These are phyloP conservation scores for Plebejus argus DNA, from an alignment of 2,888 invertebrate genomes.

Conservation along the genomic window DNA sequence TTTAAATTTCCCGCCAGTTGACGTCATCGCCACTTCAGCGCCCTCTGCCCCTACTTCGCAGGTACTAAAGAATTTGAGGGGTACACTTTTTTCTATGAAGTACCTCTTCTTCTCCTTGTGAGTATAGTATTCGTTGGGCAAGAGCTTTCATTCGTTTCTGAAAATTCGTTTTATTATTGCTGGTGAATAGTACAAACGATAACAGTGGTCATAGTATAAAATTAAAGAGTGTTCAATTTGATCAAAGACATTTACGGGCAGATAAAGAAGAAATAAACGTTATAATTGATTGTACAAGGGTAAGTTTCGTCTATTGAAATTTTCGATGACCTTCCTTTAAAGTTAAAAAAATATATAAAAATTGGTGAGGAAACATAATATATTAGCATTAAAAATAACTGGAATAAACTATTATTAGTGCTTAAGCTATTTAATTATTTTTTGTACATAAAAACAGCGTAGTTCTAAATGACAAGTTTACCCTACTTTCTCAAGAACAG, in stretches of 20 bases:
- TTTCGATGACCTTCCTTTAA: slow-evolving; percentile 52
- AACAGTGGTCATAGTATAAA: slow-evolving; percentile 53
- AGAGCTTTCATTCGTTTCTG: slow-evolving; percentile 43
- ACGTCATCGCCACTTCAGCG: too few species aligned
- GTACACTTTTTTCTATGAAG: too few species aligned
- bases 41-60: too few species aligned
- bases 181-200: slow-evolving; percentile 55
- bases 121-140: too few species aligned
- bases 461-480: slow-evolving; percentile 41
- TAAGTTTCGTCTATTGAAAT: slow-evolving; percentile 53
- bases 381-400: background rate
- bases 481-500: slow-evolving; percentile 69
- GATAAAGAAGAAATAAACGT: slow-evolving; percentile 33
- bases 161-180: slow-evolving; percentile 50
- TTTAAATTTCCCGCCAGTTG: too few species aligned
- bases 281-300: slow-evolving; percentile 52
- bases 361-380: background rate
- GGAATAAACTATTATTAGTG: background rate
- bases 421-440: background rate
- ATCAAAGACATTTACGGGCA: slow-evolving; percentile 23
- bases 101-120: too few species aligned
- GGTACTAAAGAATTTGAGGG: too few species aligned
- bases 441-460: slow-evolving; percentile 38
- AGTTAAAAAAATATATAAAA: slow-evolving; percentile 29
- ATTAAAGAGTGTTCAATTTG: background rate